Evolutionary conservation across 2,888 invertebrate species (phyloP), one percentile per base, ranked within the genome.

Genomic region (Brachypterus glaber): DNA sequence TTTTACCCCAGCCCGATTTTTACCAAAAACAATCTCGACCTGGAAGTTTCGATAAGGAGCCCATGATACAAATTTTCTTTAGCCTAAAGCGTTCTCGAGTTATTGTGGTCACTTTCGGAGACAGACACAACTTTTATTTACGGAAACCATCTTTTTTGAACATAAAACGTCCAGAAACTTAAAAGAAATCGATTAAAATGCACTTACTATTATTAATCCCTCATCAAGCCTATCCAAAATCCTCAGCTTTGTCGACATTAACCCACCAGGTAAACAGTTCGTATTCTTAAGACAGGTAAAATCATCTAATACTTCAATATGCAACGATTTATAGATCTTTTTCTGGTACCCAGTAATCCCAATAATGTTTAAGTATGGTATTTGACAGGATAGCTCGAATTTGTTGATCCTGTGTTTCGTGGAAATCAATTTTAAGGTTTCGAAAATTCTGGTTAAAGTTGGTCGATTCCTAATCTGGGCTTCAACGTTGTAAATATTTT

Each of bases 241-340:
- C 30, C 69, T 57, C 26, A 68, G 45, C 50, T 71, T 70, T 24
- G 69, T 49, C 9, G 60, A 55, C 65, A 69, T 65, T 1, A 62
- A 43, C 2, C 71, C 70, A 38, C 57, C 54, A 9, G 64, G 64
- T 15, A 46, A 37, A 11, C 54, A 48, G 12, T 47, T 40, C 4
- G 53, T 56, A 51, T 64, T 62, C 50, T 56, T 62, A 15, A 70
- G 50, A 37, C 59, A 59, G 5, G 62, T 64, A 26, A 52, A 53
- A 9, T 62, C 55, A 50, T 70, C 67, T 31, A 69, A 49, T n/a
- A 69, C 48, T 52, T 71, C 70, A 30, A 70, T 53, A 47, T 65
- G 57, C 32, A 68, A 54, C 16, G 48, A 49, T 39, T 62, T 63
- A 29, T 56, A 54, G 45, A 53, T 53, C 33, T 56, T 50, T 33